These are phyloP conservation scores for Steromphala cineraria DNA, from an alignment of 2,888 invertebrate species.

Conservation along the genomic window DNA sequence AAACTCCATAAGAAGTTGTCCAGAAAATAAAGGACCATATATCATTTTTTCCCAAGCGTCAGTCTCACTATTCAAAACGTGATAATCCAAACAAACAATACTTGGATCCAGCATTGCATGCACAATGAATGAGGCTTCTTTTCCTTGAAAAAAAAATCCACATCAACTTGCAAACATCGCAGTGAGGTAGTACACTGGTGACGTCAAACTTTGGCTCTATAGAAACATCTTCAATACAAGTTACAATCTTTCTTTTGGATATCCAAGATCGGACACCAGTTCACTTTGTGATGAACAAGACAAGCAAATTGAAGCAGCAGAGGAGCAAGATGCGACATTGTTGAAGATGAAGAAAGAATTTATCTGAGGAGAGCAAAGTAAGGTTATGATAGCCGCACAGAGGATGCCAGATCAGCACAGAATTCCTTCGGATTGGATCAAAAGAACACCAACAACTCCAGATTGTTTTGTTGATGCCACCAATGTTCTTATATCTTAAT, in stretches of 20 bases:
- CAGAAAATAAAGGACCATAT: background rate
- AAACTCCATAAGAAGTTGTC: background rate
- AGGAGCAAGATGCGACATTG: background rate
- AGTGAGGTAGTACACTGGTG: background rate
- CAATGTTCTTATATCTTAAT: background rate
- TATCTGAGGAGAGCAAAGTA: background rate
- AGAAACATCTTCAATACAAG: background rate
- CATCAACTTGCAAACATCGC: background rate
- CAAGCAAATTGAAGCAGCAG: background rate
- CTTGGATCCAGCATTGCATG: background rate
- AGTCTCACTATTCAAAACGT: background rate
- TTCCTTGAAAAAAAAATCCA: background rate
- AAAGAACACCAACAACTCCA: background rate
- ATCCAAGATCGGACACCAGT: background rate
- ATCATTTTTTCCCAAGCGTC: background rate
- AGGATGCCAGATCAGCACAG: background rate
- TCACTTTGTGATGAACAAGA: background rate
- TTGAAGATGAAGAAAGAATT: background rate
- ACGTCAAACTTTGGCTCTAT: background rate
- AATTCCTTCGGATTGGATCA: background rate
- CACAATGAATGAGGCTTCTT: background rate
- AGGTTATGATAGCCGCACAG: background rate
- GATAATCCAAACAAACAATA: background rate
- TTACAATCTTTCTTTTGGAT: background rate
- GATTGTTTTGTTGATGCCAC: background rate